Percentiles rank a stretch among this genome's conserved stretches.
Conservation (phyloP, 1,140 invertebrate genomes). For the Rhynchophorus ferrugineus region DNA sequence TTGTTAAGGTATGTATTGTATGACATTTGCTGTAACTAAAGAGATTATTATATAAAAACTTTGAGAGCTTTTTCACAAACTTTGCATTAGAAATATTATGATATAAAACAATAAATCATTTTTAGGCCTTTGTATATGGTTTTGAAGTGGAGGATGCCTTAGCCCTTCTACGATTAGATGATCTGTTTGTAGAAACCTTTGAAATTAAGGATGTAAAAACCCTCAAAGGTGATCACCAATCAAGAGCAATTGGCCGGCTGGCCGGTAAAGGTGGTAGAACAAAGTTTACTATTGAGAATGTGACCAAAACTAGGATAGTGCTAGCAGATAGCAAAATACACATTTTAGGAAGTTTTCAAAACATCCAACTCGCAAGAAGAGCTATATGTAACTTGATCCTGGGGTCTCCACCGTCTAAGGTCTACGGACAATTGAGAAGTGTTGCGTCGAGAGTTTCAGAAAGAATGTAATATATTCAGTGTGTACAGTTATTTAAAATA, state of each 20-base stretch:
- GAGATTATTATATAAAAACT: too few relatives aligned
- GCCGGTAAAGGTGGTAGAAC: slow-evolving; percentile 96
- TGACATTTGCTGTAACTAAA: background rate
- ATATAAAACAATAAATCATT: slow-evolving; percentile 20
- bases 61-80: too few relatives aligned
- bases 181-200: slow-evolving; percentile 96
- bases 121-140: slow-evolving; percentile 83
- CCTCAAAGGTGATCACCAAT: slow-evolving; percentile 91
- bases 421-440: slow-evolving; percentile 86
- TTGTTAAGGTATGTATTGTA: slow-evolving; percentile 62
- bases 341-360: slow-evolving; percentile 95
- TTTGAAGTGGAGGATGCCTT: slow-evolving; percentile 98
- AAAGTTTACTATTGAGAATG: slow-evolving; percentile 98
- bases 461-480: slow-evolving; percentile 69
- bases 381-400: slow-evolving; percentile 97
- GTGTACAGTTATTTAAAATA: background rate
- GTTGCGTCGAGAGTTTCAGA: slow-evolving; percentile 74
- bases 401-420: slow-evolving; percentile 91
- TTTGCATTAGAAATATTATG: too few relatives aligned
- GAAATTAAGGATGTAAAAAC: slow-evolving; percentile 96
- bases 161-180: slow-evolving; percentile 89
- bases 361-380: slow-evolving; percentile 89
- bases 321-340: slow-evolving; percentile 95
- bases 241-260: slow-evolving; percentile 89
- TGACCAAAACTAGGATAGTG: slow-evolving; percentile 97